These are phyloP conservation scores for Eupeodes latifasciatus DNA, from an alignment of 2,888 invertebrate species.

Conservation along the genomic window DNA sequence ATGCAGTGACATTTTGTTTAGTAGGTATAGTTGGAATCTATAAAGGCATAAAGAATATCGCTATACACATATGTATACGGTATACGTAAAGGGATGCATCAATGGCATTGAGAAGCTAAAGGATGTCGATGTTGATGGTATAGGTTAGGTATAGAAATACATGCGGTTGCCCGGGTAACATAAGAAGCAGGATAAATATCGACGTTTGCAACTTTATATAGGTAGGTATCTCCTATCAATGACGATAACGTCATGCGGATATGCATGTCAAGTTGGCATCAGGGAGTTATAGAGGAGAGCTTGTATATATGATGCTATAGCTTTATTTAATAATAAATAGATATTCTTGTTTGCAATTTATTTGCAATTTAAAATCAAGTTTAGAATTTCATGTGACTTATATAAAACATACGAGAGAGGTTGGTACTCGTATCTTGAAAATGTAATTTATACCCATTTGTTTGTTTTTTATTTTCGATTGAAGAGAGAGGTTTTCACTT, in stretches of 20 bases:
- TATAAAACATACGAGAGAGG: no score
- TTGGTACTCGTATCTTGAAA: background rate
- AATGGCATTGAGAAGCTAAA: slow-evolving; percentile 32
- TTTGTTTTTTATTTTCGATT: background rate
- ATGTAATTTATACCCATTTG: background rate
- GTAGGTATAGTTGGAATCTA: no score
- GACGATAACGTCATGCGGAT: slow-evolving; percentile 42
- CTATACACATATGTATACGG: background rate
- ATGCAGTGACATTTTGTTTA: slow-evolving; percentile 53
- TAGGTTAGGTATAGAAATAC: background rate
- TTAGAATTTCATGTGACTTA: background rate
- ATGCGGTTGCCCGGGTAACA: slow-evolving; percentile 10
- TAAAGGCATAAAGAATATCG: slow-evolving; percentile 3
- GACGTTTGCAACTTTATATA: no score
- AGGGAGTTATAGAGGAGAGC: background rate
- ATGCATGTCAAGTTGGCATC: slow-evolving; percentile 51
- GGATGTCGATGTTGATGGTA: slow-evolving; percentile 20
- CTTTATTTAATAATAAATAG: background rate
- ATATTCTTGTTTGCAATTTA: background rate
- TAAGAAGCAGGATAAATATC: background rate
- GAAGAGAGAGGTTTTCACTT: background rate
- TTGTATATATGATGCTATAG: background rate
- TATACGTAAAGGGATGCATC: slow-evolving; percentile 16
- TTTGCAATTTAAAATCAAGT: slow-evolving; percentile 13
- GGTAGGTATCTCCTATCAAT: no score